Percentiles rank a stretch among this genome's conserved stretches.
Evolutionary conservation across 2,113 vertebrate species (phyloP).

Genomic region (Lepisosteus oculatus): DNA sequence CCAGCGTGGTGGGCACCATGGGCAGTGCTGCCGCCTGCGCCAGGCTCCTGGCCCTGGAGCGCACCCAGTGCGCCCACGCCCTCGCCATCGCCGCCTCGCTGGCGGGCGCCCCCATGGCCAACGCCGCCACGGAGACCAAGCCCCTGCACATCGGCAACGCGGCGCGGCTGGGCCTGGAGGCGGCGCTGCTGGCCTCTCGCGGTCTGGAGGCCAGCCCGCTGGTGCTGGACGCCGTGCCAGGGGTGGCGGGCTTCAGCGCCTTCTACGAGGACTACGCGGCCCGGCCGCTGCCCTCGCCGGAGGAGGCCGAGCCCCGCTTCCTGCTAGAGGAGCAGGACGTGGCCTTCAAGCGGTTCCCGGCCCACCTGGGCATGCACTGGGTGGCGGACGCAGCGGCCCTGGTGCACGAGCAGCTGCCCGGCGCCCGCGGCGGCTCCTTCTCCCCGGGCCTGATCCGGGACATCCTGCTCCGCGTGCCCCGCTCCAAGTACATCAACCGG

Average conservation of each 20-base stretch:
- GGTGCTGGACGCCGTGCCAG: constrained; percentile 70
- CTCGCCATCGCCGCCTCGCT: constrained; percentile 80
- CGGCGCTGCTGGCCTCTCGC: constrained; percentile 73
- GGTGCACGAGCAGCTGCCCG: constrained; percentile 67
- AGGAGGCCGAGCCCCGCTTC: constrained; percentile 53
- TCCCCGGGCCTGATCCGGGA: constrained; percentile 59
- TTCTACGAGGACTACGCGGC: constrained; percentile 78
- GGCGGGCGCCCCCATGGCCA: constrained; percentile 84
- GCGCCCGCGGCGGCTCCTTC: constrained; percentile 45
- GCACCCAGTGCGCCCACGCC: constrained; percentile 65
- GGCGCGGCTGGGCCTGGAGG: constrained; percentile 77
- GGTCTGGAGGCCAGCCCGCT: constrained; percentile 74
- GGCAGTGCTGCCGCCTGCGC: constrained; percentile 79
- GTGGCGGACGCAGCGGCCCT: constrained; percentile 75
- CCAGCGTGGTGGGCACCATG: constrained; percentile 81
- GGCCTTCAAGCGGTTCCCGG: constrained; percentile 82
- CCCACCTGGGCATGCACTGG: constrained; percentile 90
- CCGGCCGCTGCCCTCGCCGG: constrained; percentile 44
- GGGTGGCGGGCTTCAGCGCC: constrained; percentile 76
- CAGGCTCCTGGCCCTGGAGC: constrained; percentile 68
- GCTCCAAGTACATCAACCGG: constrained; percentile 83
- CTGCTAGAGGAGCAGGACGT: constrained; percentile 82
- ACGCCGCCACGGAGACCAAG: constrained; percentile 84
- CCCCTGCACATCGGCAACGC: constrained; percentile 81
- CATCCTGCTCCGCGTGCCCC: constrained; percentile 74